Percentiles rank a stretch among this genome's conserved stretches.
phyloP scores from a whole-genome alignment of 2,113 vertebrate genomes.

The Brachypodius melanocephalos region DNA sequence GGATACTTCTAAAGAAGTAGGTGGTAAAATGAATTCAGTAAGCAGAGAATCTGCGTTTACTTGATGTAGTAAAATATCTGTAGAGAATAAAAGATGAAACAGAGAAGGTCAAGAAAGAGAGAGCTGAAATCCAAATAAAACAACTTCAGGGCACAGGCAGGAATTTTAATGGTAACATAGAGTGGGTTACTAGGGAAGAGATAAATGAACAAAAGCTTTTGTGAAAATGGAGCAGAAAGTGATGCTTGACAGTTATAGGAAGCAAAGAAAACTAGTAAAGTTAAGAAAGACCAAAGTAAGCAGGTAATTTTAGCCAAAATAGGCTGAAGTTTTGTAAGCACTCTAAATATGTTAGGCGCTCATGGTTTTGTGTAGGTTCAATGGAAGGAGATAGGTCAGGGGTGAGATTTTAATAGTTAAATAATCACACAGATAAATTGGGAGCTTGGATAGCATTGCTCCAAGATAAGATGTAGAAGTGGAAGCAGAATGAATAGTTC shows the following conservation, averaged over 20 bases:
- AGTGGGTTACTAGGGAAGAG: not conserved
- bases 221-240: not conserved
- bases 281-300: not conserved
- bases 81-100: not conserved
- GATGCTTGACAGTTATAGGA: not conserved
- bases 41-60: not conserved
- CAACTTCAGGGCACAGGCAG: not conserved
- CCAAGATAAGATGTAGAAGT: not conserved
- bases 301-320: not conserved
- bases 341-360: not conserved
- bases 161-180: not conserved
- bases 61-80: not conserved
- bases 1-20: not conserved
- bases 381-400: not conserved
- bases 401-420: not conserved
- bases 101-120: not conserved
- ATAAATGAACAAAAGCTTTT: not conserved
- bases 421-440: not conserved
- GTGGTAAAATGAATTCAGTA: not conserved
- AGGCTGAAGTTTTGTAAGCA: not conserved
- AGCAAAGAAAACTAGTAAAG: not conserved
- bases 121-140: not conserved
- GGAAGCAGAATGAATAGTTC: not conserved
- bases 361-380: accelerated
- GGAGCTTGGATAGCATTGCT: not conserved